Evolutionary conservation across 2,113 vertebrate genomes (phyloP).

Genomic region (Mellivora capensis): DNA sequence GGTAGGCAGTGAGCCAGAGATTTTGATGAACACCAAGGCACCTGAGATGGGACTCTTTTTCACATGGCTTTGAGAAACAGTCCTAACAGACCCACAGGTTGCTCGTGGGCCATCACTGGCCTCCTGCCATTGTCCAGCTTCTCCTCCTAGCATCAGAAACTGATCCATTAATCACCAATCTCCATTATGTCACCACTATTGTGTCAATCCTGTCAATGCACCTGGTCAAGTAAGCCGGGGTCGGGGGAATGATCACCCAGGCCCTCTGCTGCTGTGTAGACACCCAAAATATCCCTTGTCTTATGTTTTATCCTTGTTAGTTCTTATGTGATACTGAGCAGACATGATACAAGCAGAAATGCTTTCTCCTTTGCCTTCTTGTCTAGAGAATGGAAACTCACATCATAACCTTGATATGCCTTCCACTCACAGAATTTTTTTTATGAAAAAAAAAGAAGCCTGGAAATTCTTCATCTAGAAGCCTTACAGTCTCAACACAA

Average conservation of each 20-base stretch:
- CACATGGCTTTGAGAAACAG: background rate
- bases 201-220: background rate
- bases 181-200: background rate
- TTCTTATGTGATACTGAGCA: background rate
- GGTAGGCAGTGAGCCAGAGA: background rate
- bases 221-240: background rate
- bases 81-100: background rate
- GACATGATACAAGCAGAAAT: background rate
- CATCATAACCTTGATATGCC: background rate
- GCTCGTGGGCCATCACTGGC: background rate
- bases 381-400: background rate
- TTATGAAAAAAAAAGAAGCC: background rate
- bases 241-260: background rate
- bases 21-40: background rate
- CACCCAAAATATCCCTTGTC: background rate
- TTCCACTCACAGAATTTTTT: background rate
- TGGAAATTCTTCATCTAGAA: background rate
- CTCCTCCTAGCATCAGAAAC: background rate
- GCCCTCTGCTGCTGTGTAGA: background rate
- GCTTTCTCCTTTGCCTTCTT: background rate
- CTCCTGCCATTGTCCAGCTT: background rate
- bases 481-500: background rate
- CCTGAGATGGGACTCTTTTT: background rate
- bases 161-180: background rate
- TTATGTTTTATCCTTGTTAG: background rate